Percentiles rank a stretch among this genome's conserved stretches.
Conservation (phyloP, 2,797 vertebrate species). For the Centroberyx gerrardi region DNA sequence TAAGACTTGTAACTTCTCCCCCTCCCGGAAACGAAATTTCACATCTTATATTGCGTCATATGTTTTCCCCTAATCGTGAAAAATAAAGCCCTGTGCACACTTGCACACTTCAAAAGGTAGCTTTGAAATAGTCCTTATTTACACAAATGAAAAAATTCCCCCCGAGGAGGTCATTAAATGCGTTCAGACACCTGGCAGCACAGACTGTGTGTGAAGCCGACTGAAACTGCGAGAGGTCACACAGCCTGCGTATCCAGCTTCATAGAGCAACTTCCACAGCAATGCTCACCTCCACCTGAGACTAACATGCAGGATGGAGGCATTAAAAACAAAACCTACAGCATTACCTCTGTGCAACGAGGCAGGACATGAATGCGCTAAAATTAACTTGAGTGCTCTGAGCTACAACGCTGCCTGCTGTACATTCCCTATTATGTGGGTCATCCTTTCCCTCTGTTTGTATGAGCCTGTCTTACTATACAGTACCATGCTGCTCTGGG, state of each 20-base stretch:
- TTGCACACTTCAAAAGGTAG: constrained; percentile 16
- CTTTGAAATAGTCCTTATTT: constrained; percentile 10
- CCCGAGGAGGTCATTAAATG: constrained; percentile 1
- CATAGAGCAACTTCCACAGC: not conserved
- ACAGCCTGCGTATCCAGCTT: not conserved
- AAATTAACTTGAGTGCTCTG: constrained; percentile 52
- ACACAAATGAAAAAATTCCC: not conserved
- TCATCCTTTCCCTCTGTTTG: constrained; percentile 39
- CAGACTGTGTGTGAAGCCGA: constrained; percentile 4
- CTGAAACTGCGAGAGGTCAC: not conserved
- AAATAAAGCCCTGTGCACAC: not conserved
- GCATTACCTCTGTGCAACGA: constrained; percentile 52
- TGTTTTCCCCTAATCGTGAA: not conserved
- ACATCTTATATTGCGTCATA: not conserved
- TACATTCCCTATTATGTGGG: constrained; percentile 47
- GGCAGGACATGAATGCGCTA: constrained; percentile 34
- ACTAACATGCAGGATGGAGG: not conserved
- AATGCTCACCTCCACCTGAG: constrained; percentile 12
- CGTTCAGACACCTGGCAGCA: constrained; percentile 22
- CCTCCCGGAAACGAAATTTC: not conserved
- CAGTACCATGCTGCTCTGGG: constrained; percentile 9
- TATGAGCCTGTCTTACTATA: constrained; percentile 13
- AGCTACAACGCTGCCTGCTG: constrained; percentile 34
- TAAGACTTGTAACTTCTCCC: not conserved
- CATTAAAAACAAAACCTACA: constrained; percentile 16